phyloP scores from a whole-genome alignment of 2,113 vertebrate species.

The Danionella cerebrum region DNA sequence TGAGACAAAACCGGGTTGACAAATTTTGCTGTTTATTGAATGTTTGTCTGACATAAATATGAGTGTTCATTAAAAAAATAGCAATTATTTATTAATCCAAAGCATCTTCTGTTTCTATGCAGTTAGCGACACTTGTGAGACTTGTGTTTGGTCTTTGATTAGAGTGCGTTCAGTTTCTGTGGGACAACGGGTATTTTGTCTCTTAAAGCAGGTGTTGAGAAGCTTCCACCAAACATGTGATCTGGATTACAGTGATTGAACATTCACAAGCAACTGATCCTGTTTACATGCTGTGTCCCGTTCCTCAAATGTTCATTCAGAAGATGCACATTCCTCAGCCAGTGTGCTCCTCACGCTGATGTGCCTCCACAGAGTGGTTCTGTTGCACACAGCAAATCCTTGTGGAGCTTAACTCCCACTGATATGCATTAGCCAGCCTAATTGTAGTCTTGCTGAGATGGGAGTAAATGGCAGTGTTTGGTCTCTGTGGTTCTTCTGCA shows the following conservation, averaged over 20 bases:
- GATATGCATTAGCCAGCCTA: constrained; percentile 22
- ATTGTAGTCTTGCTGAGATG: constrained; percentile 24
- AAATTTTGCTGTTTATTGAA: too few relatives aligned
- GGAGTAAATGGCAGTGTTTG: constrained; percentile 10
- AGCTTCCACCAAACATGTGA: not conserved
- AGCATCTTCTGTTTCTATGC: too few relatives aligned
- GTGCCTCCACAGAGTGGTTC: constrained; percentile 33
- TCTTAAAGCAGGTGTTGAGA: not conserved
- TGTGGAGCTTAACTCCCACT: constrained; percentile 43
- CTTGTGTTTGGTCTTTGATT: too few relatives aligned
- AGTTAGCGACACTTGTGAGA: too few relatives aligned
- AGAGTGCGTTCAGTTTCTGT: too few relatives aligned
- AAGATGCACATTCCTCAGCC: constrained; percentile 29
- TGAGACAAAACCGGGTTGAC: too few relatives aligned
- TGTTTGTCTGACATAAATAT: too few relatives aligned
- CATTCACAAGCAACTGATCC: not conserved
- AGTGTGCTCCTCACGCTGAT: constrained; percentile 21
- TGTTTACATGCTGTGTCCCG: constrained; percentile 11
- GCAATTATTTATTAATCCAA: too few relatives aligned
- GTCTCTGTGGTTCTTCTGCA: not conserved
- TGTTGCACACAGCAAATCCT: constrained; percentile 44
- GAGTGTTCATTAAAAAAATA: too few relatives aligned
- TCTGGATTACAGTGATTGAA: not conserved
- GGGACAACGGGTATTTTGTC: too few relatives aligned
- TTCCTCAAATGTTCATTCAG: constrained; percentile 24